These are phyloP conservation scores for Eulemur macaco DNA, from an alignment of 2,113 vertebrate species.

Conservation along the genomic window DNA sequence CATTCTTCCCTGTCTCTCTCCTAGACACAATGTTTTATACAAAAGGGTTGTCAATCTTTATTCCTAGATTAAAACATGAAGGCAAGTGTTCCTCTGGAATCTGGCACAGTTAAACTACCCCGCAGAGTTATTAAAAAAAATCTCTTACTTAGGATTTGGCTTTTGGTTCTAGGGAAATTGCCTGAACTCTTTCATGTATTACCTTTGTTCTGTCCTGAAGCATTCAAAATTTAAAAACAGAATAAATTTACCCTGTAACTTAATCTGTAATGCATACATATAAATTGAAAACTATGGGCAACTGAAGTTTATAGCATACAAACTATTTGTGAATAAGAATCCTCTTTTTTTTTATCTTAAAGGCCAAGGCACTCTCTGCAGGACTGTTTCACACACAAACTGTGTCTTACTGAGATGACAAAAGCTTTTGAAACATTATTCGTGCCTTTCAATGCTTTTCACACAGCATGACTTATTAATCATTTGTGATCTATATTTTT, in stretches of 20 bases:
- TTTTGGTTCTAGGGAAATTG: slow-evolving; percentile 74
- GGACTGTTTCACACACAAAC: slow-evolving; percentile 53
- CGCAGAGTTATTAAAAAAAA: slow-evolving; percentile 71
- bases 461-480: slow-evolving; percentile 43
- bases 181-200: slow-evolving; percentile 62
- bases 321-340: slow-evolving; percentile 58
- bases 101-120: slow-evolving; percentile 70
- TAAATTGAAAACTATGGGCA: background rate
- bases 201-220: slow-evolving; percentile 32
- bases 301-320: slow-evolving; percentile 17
- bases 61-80: slow-evolving; percentile 59
- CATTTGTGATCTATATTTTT: slow-evolving; percentile 28
- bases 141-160: slow-evolving; percentile 65
- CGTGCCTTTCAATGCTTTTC: slow-evolving; percentile 54
- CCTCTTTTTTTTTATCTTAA: background rate
- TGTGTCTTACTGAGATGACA: slow-evolving; percentile 53
- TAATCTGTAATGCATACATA: slow-evolving; percentile 48
- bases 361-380: slow-evolving; percentile 43
- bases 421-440: slow-evolving; percentile 64
- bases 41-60: slow-evolving; percentile 70
- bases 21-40: slow-evolving; percentile 18
- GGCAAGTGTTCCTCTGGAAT: slow-evolving; percentile 57
- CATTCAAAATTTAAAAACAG: slow-evolving; percentile 40
- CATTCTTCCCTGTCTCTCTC: slow-evolving; percentile 23
- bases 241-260: slow-evolving; percentile 25